Percentiles rank a stretch among this genome's conserved stretches.
Evolutionary conservation across 1,140 invertebrate species (phyloP).

Genomic region (Drosophila aff.): DNA sequence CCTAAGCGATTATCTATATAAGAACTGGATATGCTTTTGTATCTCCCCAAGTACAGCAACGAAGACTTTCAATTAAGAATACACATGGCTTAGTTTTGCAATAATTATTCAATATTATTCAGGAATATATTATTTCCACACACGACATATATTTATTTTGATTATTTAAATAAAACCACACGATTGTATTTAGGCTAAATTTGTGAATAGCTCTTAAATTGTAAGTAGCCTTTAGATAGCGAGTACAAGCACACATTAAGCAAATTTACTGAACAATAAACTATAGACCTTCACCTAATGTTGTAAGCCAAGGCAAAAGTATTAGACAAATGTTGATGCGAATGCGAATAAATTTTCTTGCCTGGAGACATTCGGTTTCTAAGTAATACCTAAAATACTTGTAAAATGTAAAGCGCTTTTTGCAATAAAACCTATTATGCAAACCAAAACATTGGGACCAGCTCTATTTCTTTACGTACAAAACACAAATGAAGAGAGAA

Average conservation of each 20-base stretch:
- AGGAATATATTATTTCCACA: constrained; percentile 19
- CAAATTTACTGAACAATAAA: constrained; percentile 48
- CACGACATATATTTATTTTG: constrained; percentile 44
- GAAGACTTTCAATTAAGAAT: constrained; percentile 33
- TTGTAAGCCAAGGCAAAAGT: constrained; percentile 59
- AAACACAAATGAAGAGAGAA: too few species aligned
- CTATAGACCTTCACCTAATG: constrained; percentile 63
- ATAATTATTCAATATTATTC: constrained; percentile 60
- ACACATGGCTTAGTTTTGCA: constrained; percentile 71
- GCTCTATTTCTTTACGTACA: constrained; percentile 76
- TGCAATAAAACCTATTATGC: constrained; percentile 84
- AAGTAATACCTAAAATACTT: constrained; percentile 63
- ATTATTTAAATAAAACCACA: constrained; percentile 37
- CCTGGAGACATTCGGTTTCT: constrained; percentile 68
- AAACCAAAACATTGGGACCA: constrained; percentile 65
- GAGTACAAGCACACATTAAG: constrained; percentile 37
- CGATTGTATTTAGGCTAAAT: constrained; percentile 53
- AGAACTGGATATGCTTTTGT: constrained; percentile 46
- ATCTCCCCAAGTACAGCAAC: constrained; percentile 32
- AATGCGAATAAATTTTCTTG: constrained; percentile 59
- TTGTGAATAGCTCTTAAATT: constrained; percentile 42
- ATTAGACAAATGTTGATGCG: constrained; percentile 34
- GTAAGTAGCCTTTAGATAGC: constrained; percentile 40
- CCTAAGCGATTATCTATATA: constrained; percentile 41
- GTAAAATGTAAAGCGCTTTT: constrained; percentile 85